A percentile compares a stretch with the other conserved stretches of the same genome.
phyloP scores from a whole-genome alignment of 2,113 vertebrate species.

The Anas platyrhynchos region DNA sequence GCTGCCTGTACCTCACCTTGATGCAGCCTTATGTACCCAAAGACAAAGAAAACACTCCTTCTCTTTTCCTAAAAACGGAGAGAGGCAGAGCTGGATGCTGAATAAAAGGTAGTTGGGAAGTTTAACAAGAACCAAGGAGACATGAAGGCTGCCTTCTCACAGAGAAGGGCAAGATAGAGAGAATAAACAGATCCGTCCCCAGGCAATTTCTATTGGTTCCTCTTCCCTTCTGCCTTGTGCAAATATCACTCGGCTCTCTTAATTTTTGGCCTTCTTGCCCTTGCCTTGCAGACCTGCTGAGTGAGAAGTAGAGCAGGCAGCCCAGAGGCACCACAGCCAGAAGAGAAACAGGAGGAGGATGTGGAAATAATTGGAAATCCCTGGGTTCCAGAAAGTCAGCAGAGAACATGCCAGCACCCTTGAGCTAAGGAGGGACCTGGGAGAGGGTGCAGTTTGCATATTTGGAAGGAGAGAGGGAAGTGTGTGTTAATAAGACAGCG shows the following conservation, averaged over 20 bases:
- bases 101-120: not conserved
- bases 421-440: slow-evolving; percentile 67
- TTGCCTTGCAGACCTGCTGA: slow-evolving; percentile 18
- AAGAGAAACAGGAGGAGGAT: slow-evolving; percentile 61
- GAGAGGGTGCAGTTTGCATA: slow-evolving; percentile 58
- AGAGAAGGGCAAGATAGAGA: not conserved
- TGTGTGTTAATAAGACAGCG: not conserved
- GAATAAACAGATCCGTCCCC: not conserved
- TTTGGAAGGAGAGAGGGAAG: slow-evolving; percentile 55
- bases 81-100: not conserved
- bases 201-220: slow-evolving; percentile 16
- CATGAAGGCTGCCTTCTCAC: not conserved
- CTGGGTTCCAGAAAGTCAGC: slow-evolving; percentile 65
- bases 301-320: slow-evolving; percentile 40
- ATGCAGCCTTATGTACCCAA: not conserved
- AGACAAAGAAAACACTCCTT: not conserved
- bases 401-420: slow-evolving; percentile 58
- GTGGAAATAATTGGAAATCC: slow-evolving; percentile 69
- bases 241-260: not conserved
- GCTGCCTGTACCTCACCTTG: not conserved
- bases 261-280: not conserved
- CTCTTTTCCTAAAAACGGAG: not conserved
- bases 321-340: slow-evolving; percentile 30
- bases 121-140: slow-evolving; percentile 24
- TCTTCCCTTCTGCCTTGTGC: slow-evolving; percentile 6